phyloP scores from a whole-genome alignment of 1,140 invertebrate species.

The Hycleus cichorii region DNA sequence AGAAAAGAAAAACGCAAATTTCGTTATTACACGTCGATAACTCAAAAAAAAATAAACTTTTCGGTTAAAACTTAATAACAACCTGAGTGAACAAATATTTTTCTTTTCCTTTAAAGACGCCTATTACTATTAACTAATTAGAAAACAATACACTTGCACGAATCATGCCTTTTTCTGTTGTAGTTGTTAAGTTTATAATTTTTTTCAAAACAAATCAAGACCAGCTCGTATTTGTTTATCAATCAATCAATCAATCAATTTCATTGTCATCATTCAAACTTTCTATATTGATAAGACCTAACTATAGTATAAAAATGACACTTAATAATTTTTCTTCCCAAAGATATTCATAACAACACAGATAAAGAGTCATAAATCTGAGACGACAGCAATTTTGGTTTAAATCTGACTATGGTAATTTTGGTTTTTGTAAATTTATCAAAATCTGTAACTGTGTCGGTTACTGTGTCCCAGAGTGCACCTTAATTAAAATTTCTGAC shows the following conservation, averaged over 20 bases:
- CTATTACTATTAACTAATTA: neutral
- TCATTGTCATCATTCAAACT: neutral
- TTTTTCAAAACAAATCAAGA: slow-evolving; percentile 23
- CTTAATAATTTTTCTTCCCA: neutral
- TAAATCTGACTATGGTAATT: neutral
- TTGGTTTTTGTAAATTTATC: neutral
- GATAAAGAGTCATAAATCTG: slow-evolving; percentile 20
- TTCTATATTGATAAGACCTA: slow-evolving; percentile 13
- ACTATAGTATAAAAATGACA: slow-evolving; percentile 27
- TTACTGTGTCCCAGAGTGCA: slow-evolving; percentile 8
- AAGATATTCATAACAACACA: slow-evolving; percentile 20
- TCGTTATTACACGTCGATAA: neutral
- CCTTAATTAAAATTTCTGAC: slow-evolving; percentile 5
- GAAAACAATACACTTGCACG: slow-evolving; percentile 11
- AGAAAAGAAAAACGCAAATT: slow-evolving; percentile 8
- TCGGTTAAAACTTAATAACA: slow-evolving; percentile 6
- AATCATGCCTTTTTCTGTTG: neutral
- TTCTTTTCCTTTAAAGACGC: neutral
- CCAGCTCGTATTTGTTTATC: slow-evolving; percentile 22
- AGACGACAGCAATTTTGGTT: neutral
- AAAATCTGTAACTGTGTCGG: neutral
- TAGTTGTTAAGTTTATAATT: too few species aligned
- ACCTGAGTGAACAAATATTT: slow-evolving; percentile 8
- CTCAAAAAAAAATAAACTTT: neutral
- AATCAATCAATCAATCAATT: too few species aligned